phyloP scores from a whole-genome alignment of 2,888 invertebrate species.

The Leuctra nigra region DNA sequence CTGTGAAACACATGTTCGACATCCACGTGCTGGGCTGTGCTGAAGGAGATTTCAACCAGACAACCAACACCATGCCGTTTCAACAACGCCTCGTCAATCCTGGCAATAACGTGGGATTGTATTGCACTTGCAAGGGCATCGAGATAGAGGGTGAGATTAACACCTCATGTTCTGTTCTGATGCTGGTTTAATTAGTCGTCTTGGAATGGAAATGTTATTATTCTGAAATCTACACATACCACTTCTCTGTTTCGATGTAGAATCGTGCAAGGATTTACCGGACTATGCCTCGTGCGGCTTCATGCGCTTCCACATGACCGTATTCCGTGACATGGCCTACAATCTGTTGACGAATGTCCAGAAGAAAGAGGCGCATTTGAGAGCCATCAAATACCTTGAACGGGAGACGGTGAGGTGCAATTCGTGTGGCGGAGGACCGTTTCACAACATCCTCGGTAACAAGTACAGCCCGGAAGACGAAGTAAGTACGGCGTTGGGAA shows the following conservation, averaged over 20 bases:
- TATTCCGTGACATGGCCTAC: slow-evolving; percentile 54
- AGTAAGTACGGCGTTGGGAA: too few relatives aligned
- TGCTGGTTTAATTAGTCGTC: too few relatives aligned
- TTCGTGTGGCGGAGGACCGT: slow-evolving; percentile 51
- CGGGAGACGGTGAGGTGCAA: slow-evolving; percentile 51
- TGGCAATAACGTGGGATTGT: slow-evolving; percentile 35
- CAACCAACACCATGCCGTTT: slow-evolving; percentile 36
- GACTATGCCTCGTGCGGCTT: slow-evolving; percentile 56
- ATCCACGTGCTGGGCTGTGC: slow-evolving; percentile 55
- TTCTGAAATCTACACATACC: too few relatives aligned
- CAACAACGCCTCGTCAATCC: slow-evolving; percentile 37
- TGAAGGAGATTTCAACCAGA: slow-evolving; percentile 50
- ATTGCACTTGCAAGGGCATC: slow-evolving; percentile 42
- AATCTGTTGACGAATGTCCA: slow-evolving; percentile 55
- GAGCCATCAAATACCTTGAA: slow-evolving; percentile 51
- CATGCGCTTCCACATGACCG: slow-evolving; percentile 50
- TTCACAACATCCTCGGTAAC: slow-evolving; percentile 44
- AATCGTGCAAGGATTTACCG: slow-evolving; percentile 46
- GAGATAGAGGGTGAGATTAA: too few relatives aligned
- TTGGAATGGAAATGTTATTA: too few relatives aligned
- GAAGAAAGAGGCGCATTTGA: slow-evolving; percentile 53
- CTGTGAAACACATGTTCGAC: slow-evolving; percentile 52
- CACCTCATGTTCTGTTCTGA: too few relatives aligned
- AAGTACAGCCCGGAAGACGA: slow-evolving; percentile 35
- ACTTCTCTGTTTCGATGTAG: too few relatives aligned